These are phyloP conservation scores for Trichomycterus rosablanca DNA, from an alignment of 2,113 vertebrate genomes.

Conservation along the genomic window DNA sequence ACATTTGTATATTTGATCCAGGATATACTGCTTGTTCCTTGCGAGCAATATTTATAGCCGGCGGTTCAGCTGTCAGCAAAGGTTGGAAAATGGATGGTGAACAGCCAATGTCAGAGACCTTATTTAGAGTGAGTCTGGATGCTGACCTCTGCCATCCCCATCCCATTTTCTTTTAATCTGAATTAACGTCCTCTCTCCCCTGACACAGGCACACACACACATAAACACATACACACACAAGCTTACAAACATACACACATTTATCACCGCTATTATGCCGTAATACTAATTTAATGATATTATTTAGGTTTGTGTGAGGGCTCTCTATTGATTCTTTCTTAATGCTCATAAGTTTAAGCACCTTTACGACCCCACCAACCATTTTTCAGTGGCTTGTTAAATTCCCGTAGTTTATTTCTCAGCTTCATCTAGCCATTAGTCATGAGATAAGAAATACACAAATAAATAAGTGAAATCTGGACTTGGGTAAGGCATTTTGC, in stretches of 20 bases:
- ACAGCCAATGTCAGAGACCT: slow-evolving; percentile 48
- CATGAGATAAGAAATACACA: no score
- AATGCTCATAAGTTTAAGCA: slow-evolving; percentile 55
- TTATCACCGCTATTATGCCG: slow-evolving; percentile 34
- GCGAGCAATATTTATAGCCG: slow-evolving; percentile 57
- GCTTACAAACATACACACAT: slow-evolving; percentile 12
- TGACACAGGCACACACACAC: neutral
- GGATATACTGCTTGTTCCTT: slow-evolving; percentile 50
- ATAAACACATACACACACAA: slow-evolving; percentile 34
- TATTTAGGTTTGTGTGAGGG: slow-evolving; percentile 50
- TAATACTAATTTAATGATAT: slow-evolving; percentile 58
- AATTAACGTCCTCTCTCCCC: slow-evolving; percentile 10
- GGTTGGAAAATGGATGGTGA: slow-evolving; percentile 57
- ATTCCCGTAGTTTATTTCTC: no score
- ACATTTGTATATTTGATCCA: slow-evolving; percentile 65
- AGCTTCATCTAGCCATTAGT: no score
- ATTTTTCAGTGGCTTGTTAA: slow-evolving; percentile 40
- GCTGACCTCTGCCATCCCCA: slow-evolving; percentile 12
- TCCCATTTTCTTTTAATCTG: slow-evolving; percentile 39
- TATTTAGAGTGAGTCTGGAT: slow-evolving; percentile 39
- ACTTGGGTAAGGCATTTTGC: no score
- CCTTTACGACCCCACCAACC: slow-evolving; percentile 56
- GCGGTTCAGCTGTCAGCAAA: slow-evolving; percentile 57
- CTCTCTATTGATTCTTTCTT: slow-evolving; percentile 51
- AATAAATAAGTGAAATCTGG: no score